phyloP scores from a whole-genome alignment of 2,888 invertebrate species.

The Rhagium mordax region DNA sequence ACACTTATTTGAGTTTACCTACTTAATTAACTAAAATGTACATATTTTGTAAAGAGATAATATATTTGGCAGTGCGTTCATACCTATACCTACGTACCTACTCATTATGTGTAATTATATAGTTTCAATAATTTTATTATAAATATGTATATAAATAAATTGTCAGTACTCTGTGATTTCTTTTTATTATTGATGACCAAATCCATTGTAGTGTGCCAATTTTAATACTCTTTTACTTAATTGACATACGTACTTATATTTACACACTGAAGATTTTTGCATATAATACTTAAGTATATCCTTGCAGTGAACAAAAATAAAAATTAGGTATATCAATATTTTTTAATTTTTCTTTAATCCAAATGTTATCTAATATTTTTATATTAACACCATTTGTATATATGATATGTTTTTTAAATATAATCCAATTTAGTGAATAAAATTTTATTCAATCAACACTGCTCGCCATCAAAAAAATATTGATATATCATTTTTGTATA shows the following conservation, averaged over 20 bases:
- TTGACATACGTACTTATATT: background rate
- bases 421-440: background rate
- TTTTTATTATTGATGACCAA: constrained; percentile 11
- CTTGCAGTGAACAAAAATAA: background rate
- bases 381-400: background rate
- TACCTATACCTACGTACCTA: too few relatives aligned
- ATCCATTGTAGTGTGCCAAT: constrained; percentile 29
- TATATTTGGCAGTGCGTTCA: too few relatives aligned
- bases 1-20: too few relatives aligned
- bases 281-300: background rate
- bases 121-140: background rate
- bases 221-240: background rate
- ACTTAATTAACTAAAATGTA: too few relatives aligned
- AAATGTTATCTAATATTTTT: background rate
- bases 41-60: too few relatives aligned
- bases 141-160: constrained; percentile 22
- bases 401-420: too few relatives aligned
- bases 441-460: background rate
- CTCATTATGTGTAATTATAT: too few relatives aligned
- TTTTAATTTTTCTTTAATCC: background rate
- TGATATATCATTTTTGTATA: background rate
- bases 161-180: constrained; percentile 15
- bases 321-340: constrained; percentile 13
- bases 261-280: background rate
- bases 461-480: constrained; percentile 11